A percentile compares a stretch with the other conserved stretches of the same genome.
Evolutionary conservation across 1,140 invertebrate genomes (phyloP).

Genomic region (Rhysida immarginata): DNA sequence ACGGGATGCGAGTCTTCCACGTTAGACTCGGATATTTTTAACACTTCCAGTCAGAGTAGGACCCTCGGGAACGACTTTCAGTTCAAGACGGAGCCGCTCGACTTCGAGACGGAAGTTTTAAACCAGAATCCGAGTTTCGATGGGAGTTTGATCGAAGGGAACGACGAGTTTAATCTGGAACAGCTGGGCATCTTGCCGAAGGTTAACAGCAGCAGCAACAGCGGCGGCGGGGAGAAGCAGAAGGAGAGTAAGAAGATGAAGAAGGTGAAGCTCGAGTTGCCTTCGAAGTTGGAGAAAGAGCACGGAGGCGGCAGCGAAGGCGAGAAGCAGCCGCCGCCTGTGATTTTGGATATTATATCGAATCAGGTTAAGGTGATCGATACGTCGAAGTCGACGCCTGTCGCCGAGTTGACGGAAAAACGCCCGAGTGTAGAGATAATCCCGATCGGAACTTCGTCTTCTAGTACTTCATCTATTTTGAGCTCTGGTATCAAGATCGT

Average conservation of each 20-base stretch:
- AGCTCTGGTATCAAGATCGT: slow-evolving; percentile 10
- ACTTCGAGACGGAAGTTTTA: slow-evolving; percentile 5
- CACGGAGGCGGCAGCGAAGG: neutral
- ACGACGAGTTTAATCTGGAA: slow-evolving; percentile 1
- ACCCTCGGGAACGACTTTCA: slow-evolving; percentile 9
- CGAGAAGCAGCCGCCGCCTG: neutral
- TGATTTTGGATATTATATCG: slow-evolving; percentile 3
- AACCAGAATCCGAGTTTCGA: neutral
- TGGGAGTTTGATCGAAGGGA: neutral
- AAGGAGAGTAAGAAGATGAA: slow-evolving; percentile 8
- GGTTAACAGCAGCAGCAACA: neutral
- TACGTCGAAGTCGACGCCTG: neutral
- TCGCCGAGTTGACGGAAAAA: slow-evolving; percentile 30
- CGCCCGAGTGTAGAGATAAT: slow-evolving; percentile 65
- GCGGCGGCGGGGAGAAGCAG: neutral
- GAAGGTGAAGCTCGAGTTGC: neutral
- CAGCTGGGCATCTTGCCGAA: neutral
- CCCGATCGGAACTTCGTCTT: slow-evolving; percentile 50
- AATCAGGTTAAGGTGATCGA: neutral
- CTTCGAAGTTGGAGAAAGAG: neutral
- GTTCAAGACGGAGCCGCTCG: slow-evolving; percentile 3
- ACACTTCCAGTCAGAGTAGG: neutral
- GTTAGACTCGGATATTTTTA: neutral
- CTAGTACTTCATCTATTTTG: slow-evolving; percentile 13
- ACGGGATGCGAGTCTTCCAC: neutral